Percentiles rank a stretch among this genome's conserved stretches.
phyloP scores from a whole-genome alignment of 2,113 vertebrate genomes.

The Anolis carolinensis region DNA sequence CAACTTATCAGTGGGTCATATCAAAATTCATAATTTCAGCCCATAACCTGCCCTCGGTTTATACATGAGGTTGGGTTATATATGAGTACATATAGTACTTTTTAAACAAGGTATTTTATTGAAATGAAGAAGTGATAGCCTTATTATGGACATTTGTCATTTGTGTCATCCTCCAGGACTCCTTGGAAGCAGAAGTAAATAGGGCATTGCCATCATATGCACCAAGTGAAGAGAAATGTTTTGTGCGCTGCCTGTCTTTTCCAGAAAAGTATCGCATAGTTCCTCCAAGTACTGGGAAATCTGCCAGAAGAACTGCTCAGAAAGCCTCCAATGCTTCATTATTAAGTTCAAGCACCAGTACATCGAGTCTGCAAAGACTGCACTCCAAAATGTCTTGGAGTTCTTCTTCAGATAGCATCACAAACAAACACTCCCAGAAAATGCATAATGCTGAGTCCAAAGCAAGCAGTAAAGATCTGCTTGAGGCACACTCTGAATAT shows the following conservation, averaged over 20 bases:
- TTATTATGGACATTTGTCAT: neutral
- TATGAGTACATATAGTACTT: neutral
- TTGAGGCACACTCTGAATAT: constrained; percentile 84
- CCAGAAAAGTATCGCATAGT: neutral
- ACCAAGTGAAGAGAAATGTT: constrained; percentile 23
- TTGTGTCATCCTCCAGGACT: constrained; percentile 56
- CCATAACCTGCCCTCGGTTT: no score
- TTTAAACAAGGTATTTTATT: neutral
- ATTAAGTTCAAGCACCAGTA: neutral
- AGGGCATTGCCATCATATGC: neutral
- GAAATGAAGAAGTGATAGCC: neutral
- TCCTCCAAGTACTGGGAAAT: neutral
- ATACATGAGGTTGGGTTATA: no score
- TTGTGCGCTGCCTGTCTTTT: neutral
- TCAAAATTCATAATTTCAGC: no score
- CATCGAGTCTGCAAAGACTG: neutral
- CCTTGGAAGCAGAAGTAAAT: constrained; percentile 46
- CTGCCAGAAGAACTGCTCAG: fast-evolving
- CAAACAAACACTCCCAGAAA: constrained; percentile 18
- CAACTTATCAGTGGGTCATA: no score
- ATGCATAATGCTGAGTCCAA: constrained; percentile 77
- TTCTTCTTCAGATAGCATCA: constrained; percentile 12
- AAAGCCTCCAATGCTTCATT: neutral
- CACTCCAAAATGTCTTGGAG: neutral
- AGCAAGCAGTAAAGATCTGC: constrained; percentile 82